phyloP scores from a whole-genome alignment of 2,888 invertebrate species.

The Coleophora deauratella region DNA sequence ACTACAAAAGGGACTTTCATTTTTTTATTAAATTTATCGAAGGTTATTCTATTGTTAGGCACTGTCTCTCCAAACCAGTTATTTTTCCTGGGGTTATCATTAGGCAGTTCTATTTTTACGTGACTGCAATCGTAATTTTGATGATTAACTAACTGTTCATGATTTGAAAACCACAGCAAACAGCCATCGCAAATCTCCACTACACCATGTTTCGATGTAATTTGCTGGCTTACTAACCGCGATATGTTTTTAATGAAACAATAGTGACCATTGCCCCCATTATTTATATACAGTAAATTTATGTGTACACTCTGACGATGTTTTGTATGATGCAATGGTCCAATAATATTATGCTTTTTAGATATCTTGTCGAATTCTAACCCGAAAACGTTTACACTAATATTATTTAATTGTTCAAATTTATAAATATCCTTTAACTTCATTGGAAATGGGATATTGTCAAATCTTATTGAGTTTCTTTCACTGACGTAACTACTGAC shows the following conservation, averaged over 20 bases:
- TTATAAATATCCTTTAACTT: constrained; percentile 19
- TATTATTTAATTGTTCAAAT: constrained; percentile 20
- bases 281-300: too few relatives aligned
- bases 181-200: constrained; percentile 18
- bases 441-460: constrained; percentile 20
- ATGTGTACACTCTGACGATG: too few relatives aligned
- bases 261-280: too few relatives aligned
- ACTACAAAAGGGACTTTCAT: constrained; percentile 18
- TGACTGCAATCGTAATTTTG: constrained; percentile 15
- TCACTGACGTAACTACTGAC: too few relatives aligned
- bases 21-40: constrained; percentile 11
- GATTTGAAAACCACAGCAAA: constrained; percentile 4
- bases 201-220: too few relatives aligned
- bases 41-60: constrained; percentile 11
- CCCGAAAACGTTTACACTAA: constrained; percentile 24
- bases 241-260: too few relatives aligned
- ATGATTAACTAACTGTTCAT: not conserved
- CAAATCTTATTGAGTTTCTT: too few relatives aligned
- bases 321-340: too few relatives aligned
- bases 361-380: constrained; percentile 17
- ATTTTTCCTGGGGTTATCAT: constrained; percentile 4
- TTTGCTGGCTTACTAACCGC: too few relatives aligned
- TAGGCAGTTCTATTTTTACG: constrained; percentile 13
- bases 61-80: constrained; percentile 12
- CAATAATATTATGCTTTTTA: too few relatives aligned